Base-by-base conservation (phyloP, 2,888 invertebrate species). In the Teleogryllus oceanicus region DNA sequence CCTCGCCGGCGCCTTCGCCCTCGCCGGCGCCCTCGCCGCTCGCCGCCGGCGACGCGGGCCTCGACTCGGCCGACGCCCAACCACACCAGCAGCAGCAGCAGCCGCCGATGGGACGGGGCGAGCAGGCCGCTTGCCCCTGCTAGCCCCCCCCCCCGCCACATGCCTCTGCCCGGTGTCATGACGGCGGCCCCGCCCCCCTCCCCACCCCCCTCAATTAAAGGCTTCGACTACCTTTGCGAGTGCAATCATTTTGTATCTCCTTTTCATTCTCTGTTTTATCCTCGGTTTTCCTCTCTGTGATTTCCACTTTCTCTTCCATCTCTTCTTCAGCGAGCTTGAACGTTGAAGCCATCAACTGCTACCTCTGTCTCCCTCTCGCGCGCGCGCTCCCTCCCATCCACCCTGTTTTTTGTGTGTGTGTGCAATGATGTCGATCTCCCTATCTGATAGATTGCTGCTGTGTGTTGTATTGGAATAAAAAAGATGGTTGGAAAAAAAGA, bases 41-140 rank as follows among this genome's bases (percentile, higher is more conserved):
- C 37, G 78, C 78, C 50, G 76, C 76, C 49, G 49, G 76, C 62
- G 62, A n/a, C 62, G 62, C 13, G 18, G 49, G 76, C 11, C 24
- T 21, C 76, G 16, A 74, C 74, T 49, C 24, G 24, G 74, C 18
- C 5, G 50, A 50, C 12, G 78, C 78, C 21, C 78, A 4, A 51
- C 78, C 11, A 3, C 20, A 20, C 13, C 74, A 11, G 11, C 74
- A 74, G 13, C 74, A 74, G n/a, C 74, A 74, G 74, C 21, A 49
- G 76, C 37, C 11, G n/a, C 18, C 76, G 37, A 49, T 11, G 49
- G 49, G 49, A 49, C 18, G 24, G 49, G 37, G 37, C 37, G 37
- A 62, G n/a, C n/a, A 4, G 16, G 62, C 62, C n/a, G 13, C 62
- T 12, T 62, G 13, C 13, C 62, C 62, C 62, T 62, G 16, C 62